Evolutionary conservation across 2,888 invertebrate species (phyloP).

Genomic region (Eledone cirrhosa): DNA sequence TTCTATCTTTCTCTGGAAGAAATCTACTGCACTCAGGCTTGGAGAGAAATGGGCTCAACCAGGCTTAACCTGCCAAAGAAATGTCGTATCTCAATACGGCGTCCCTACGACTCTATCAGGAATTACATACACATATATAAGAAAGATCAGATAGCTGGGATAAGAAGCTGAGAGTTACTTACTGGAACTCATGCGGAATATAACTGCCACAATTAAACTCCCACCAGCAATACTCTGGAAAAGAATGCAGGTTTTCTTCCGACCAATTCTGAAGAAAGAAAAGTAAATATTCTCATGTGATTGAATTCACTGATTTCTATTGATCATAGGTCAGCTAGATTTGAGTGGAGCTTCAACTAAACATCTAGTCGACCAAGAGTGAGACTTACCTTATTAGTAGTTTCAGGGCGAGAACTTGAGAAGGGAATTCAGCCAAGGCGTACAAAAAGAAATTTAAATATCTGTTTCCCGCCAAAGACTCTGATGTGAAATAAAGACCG

Average conservation of each 20-base stretch:
- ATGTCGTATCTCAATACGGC: too few species aligned
- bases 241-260: conserved; percentile 39
- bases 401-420: conserved; percentile 14
- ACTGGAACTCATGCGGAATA: conserved; percentile 38
- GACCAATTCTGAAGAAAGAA: conserved; percentile 40
- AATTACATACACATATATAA: too few species aligned
- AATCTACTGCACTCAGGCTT: too few species aligned
- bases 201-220: conserved; percentile 37
- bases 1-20: too few species aligned
- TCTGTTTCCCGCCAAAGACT: conserved; percentile 49
- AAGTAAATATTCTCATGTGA: background rate
- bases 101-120: too few species aligned
- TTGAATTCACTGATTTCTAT: too few species aligned
- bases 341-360: too few species aligned
- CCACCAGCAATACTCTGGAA: conserved; percentile 39
- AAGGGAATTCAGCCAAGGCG: conserved; percentile 45
- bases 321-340: too few species aligned
- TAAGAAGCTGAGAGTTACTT: conserved; percentile 1
- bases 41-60: too few species aligned
- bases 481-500: conserved; percentile 51
- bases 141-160: too few species aligned
- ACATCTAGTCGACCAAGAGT: too few species aligned
- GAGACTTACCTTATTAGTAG: conserved; percentile 10
- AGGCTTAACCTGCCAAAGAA: too few species aligned
- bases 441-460: conserved; percentile 50